A percentile compares a stretch with the other conserved stretches of the same genome.
Conservation (phyloP, 2,888 invertebrate genomes). For the Drosophila picticornis region DNA sequence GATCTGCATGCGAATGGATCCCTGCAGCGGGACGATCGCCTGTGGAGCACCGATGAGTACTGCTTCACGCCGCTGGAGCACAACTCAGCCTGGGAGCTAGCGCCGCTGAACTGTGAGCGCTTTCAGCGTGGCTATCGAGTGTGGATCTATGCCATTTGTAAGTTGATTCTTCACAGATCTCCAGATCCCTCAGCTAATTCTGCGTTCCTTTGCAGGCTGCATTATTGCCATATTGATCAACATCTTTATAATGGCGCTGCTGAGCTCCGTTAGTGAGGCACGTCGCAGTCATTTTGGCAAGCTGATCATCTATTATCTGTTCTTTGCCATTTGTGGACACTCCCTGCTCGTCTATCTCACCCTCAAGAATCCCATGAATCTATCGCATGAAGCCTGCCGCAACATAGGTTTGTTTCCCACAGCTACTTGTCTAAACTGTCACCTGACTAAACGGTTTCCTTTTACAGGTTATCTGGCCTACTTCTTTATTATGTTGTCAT, state of each 20-base stretch:
- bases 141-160: constrained; percentile 82
- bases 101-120: constrained; percentile 75
- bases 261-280: constrained; percentile 72
- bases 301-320: constrained; percentile 73
- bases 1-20: constrained; percentile 75
- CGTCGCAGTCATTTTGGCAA: constrained; percentile 79
- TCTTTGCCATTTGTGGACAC: constrained; percentile 67
- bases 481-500: constrained; percentile 76
- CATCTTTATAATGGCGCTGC: constrained; percentile 67
- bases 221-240: constrained; percentile 77
- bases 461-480: constrained; percentile 75
- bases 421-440: accelerated
- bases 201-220: constrained; percentile 52
- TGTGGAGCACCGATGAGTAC: constrained; percentile 77
- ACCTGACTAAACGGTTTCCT: too few species aligned
- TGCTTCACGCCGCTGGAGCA: constrained; percentile 76
- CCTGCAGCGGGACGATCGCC: constrained; percentile 53
- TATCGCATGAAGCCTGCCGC: constrained; percentile 72
- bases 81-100: constrained; percentile 71
- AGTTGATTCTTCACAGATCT: constrained; percentile 2
- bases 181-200: neutral
- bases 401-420: constrained; percentile 64
- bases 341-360: constrained; percentile 72
- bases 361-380: constrained; percentile 76
- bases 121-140: constrained; percentile 76